Conservation (phyloP, 2,113 vertebrate species). For the Spea multiplicata region DNA sequence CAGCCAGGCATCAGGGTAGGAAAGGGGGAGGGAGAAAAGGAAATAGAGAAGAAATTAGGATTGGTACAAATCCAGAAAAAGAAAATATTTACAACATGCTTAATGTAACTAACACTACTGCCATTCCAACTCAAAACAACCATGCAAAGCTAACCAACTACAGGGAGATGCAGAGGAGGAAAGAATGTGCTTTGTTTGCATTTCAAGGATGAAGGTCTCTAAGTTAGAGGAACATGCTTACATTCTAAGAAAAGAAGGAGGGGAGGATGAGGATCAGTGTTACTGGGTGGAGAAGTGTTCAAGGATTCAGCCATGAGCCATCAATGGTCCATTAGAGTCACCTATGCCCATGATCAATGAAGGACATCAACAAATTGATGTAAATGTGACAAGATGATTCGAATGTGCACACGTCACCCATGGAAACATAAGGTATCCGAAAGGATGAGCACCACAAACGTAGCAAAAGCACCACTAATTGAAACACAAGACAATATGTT, state of each 20-base stretch:
- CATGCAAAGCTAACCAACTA: conserved; percentile 75
- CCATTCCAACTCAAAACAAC: conserved; percentile 75
- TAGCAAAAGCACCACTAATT: conserved; percentile 17
- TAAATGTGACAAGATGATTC: conserved; percentile 3
- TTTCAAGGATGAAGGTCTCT: conserved; percentile 50
- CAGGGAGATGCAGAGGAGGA: conserved; percentile 29
- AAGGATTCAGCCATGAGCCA: conserved; percentile 20
- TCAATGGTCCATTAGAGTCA: not conserved
- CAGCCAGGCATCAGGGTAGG: conserved; percentile 45
- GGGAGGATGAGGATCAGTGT: not conserved
- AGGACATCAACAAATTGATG: not conserved
- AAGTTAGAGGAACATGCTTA: conserved; percentile 66
- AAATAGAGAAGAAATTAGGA: conserved; percentile 82
- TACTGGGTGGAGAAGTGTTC: conserved; percentile 7
- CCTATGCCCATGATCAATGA: not conserved
- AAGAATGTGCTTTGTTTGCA: conserved; percentile 11
- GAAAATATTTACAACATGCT: conserved; percentile 81
- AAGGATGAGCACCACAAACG: conserved; percentile 6
- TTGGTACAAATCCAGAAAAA: conserved; percentile 56
- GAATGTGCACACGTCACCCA: conserved; percentile 14
- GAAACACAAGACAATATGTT: conserved; percentile 19
- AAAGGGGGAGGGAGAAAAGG: conserved; percentile 69
- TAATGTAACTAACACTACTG: conserved; percentile 71
- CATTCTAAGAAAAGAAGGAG: conserved; percentile 52
- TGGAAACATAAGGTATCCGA: not conserved